Evolutionary conservation across 2,797 vertebrate genomes (phyloP).

Genomic region (Phyllotis vaccarum): DNA sequence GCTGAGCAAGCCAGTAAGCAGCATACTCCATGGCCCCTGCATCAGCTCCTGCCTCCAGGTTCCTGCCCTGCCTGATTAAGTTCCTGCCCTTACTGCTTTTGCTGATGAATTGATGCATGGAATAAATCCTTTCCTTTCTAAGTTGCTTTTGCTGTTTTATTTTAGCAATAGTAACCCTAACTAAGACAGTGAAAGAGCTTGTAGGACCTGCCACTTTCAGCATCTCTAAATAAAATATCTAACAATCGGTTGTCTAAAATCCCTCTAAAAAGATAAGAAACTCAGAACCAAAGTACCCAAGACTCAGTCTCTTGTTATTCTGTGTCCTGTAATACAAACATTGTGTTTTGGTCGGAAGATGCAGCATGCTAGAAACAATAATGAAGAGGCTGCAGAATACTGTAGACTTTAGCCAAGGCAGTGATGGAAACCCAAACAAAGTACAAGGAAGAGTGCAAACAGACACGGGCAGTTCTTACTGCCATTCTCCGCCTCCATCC

Average conservation of each 20-base stretch:
- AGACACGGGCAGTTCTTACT: neutral
- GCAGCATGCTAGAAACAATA: neutral
- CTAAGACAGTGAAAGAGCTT: neutral
- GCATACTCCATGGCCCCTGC: neutral
- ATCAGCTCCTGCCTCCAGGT: neutral
- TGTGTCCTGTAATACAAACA: neutral
- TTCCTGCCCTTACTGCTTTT: neutral
- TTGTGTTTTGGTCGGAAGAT: neutral
- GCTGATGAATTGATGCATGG: neutral
- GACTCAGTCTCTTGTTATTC: neutral
- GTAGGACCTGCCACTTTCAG: neutral
- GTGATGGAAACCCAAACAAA: neutral
- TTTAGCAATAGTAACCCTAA: neutral
- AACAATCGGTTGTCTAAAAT: neutral
- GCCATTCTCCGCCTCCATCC: neutral
- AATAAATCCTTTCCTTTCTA: neutral
- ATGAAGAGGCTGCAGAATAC: neutral
- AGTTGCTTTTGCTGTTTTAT: neutral
- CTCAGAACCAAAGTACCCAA: neutral
- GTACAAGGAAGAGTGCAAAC: neutral
- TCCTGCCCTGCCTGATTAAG: neutral
- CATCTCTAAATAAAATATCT: neutral
- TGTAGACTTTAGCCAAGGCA: neutral
- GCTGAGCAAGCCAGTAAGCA: neutral
- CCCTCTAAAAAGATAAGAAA: neutral